These are phyloP conservation scores for Bubo scandiacus DNA, from an alignment of 2,113 vertebrate species.

Conservation along the genomic window DNA sequence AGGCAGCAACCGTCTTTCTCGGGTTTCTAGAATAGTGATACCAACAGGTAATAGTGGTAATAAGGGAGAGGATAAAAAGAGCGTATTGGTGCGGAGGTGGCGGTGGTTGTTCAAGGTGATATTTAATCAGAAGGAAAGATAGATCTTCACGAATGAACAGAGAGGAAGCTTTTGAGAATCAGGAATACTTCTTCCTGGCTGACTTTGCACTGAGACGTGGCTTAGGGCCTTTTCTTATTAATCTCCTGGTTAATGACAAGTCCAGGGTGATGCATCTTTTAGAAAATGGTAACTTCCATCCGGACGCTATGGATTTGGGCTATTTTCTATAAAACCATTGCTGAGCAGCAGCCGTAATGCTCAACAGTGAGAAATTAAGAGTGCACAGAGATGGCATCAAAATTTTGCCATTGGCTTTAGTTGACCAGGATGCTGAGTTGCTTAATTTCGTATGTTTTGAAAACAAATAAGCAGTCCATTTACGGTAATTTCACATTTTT, in stretches of 20 bases:
- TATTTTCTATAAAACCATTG: background rate
- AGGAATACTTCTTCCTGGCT: background rate
- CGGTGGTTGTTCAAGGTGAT: background rate
- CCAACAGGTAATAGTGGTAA: background rate
- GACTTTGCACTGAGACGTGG: background rate
- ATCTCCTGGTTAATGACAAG: background rate
- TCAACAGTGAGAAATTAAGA: accelerated
- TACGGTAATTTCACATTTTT: background rate
- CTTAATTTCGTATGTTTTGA: background rate
- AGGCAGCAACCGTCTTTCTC: accelerated
- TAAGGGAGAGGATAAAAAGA: background rate
- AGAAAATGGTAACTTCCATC: background rate
- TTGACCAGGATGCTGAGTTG: background rate
- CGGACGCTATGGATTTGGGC: background rate
- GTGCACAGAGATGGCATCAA: background rate
- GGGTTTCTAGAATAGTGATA: background rate
- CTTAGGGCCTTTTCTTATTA: background rate
- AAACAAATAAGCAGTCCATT: background rate
- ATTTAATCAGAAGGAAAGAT: background rate
- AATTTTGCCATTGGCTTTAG: background rate
- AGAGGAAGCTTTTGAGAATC: background rate
- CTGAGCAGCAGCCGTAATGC: background rate
- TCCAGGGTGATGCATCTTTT: background rate
- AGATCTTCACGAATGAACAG: background rate
- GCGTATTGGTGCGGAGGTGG: background rate